Base-by-base conservation (phyloP, 2,888 invertebrate species). In the Sphaerophoria rueppellii region DNA sequence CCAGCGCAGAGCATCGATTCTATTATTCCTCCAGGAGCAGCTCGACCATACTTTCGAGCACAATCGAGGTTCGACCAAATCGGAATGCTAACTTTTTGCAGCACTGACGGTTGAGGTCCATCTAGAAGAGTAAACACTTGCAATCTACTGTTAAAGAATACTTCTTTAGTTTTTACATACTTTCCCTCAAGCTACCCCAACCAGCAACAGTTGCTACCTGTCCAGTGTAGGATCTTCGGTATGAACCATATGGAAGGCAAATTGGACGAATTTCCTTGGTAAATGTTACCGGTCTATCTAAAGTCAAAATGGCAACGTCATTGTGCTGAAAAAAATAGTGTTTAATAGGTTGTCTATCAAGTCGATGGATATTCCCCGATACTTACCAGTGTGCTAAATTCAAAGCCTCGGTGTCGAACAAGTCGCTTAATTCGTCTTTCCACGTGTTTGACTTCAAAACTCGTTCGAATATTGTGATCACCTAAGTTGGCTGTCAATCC, bases 1-100 rank as follows among this genome's bases (percentile, higher is more conserved):
- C 97, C 97, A 61, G 98, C 98, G 90, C 97, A 98, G 6, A 98
- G 92, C 95, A 97, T 97, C 88, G 96, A 96, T 9, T 96, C 96
- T 1, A 96, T 95, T 77, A 98, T 97, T 34, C 97, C 97, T 9
- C 96, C 97, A 0, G 97, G 91, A n/a, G 97, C 97, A 0, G 96
- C 96, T 9, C 93, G 93, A 24, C 97, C 97, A 90, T 97, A 97
- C 90, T 96, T 97, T 24, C 93, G 90, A 78, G 95, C 94, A 89
- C 97, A 97, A 87, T 96, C 95, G 0, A 91, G 88, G 90, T 97
- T 97, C 0, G 94, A 93, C 97, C 97, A 97, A 87, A 97, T 94
- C 0, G 96, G 96, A 87, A 97, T 95, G 54, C 94, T 94, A 0
- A 97, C 97, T 92, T 97, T 96, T 92, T 97, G 97, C 48, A 97